phyloP scores from a whole-genome alignment of 2,888 invertebrate genomes.

The Noctua comes region DNA sequence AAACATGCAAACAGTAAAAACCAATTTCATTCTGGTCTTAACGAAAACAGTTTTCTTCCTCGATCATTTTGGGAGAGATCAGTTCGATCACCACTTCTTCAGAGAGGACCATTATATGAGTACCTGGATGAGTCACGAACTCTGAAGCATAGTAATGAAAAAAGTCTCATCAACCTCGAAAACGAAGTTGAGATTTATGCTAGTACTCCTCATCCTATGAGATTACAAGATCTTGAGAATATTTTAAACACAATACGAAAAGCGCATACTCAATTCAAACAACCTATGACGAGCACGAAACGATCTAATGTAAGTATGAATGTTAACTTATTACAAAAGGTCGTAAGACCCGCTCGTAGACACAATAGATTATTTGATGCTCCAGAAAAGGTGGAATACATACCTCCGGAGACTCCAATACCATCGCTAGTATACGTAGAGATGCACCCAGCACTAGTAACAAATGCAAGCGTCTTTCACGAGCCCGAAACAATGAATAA shows the following conservation, averaged over 20 bases:
- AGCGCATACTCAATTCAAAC: slow-evolving; percentile 50
- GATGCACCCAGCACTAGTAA: slow-evolving; percentile 11
- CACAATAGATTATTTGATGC: slow-evolving; percentile 20
- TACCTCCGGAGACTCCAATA: neutral
- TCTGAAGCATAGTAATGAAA: slow-evolving; percentile 76
- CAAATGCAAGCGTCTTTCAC: slow-evolving; percentile 30
- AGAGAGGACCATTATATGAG: slow-evolving; percentile 43
- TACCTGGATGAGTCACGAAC: slow-evolving; percentile 67
- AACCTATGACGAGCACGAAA: slow-evolving; percentile 23
- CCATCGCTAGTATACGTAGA: slow-evolving; percentile 5
- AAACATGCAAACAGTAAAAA: slow-evolving; percentile 14
- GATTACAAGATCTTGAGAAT: slow-evolving; percentile 83
- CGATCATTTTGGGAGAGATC: slow-evolving; percentile 85
- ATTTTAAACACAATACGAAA: slow-evolving; percentile 77
- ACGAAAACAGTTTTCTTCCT: slow-evolving; percentile 75
- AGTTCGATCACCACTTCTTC: slow-evolving; percentile 79
- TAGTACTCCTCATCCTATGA: slow-evolving; percentile 73
- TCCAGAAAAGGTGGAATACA: slow-evolving; percentile 14
- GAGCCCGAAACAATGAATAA: slow-evolving; percentile 14
- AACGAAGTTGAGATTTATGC: slow-evolving; percentile 79
- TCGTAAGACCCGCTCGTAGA: slow-evolving; percentile 18
- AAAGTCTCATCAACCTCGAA: slow-evolving; percentile 80
- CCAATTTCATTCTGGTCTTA: slow-evolving; percentile 70
- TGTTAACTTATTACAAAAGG: slow-evolving; percentile 75
- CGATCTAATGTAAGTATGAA: slow-evolving; percentile 71